phyloP scores from a whole-genome alignment of 2,797 vertebrate genomes.

The Phoebastria nigripes region DNA sequence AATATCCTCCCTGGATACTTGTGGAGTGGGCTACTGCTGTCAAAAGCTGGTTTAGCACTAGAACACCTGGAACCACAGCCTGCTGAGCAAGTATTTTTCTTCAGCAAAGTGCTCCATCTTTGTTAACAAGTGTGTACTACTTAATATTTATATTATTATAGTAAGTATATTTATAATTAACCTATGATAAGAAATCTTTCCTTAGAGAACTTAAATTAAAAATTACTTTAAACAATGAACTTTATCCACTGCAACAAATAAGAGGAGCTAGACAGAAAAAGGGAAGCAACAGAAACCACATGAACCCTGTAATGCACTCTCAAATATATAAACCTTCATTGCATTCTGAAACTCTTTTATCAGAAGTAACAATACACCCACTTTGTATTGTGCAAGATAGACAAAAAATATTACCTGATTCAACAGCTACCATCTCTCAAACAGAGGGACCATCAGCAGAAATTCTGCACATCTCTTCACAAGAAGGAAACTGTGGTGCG shows the following conservation, averaged over 20 bases:
- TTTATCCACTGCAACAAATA: not conserved
- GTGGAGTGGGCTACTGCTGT: not conserved
- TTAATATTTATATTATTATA: not conserved
- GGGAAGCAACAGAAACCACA: not conserved
- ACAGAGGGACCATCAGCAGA: not conserved
- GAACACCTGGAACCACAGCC: not conserved
- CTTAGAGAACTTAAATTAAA: not conserved
- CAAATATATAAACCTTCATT: not conserved
- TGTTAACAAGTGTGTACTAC: not conserved
- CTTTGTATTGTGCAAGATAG: not conserved
- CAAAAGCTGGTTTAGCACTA: not conserved
- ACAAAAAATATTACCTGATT: not conserved
- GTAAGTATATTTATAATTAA: not conserved
- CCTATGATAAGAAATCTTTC: not conserved
- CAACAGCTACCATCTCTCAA: not conserved
- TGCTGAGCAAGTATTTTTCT: not conserved
- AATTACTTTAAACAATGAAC: not conserved
- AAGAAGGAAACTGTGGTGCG: fast-evolving
- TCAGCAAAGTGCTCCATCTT: not conserved
- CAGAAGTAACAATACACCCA: not conserved
- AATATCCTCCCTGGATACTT: not conserved
- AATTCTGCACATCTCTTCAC: not conserved
- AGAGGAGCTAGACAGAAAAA: not conserved
- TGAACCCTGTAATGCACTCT: not conserved
- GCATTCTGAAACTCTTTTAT: not conserved